These are phyloP conservation scores for Corydoras sp. DNA, from an alignment of 2,113 vertebrate genomes.

Conservation along the genomic window DNA sequence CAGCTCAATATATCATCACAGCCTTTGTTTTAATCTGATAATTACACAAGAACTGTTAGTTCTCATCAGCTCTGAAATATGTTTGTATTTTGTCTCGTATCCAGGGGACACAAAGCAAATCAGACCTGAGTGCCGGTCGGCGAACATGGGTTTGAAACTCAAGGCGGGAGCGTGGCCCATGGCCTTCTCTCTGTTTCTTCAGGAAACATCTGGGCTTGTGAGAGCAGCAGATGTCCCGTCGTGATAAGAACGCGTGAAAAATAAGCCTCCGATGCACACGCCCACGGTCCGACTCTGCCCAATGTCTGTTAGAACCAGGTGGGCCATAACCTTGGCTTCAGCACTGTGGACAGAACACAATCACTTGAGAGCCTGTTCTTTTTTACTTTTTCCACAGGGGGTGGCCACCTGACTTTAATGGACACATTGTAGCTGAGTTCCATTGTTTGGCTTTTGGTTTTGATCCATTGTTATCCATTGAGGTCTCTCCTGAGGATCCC, in stretches of 20 bases:
- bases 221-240: conserved; percentile 69
- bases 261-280: conserved; percentile 34
- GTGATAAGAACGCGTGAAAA: conserved; percentile 62
- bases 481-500: too few relatives aligned
- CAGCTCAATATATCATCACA: background rate
- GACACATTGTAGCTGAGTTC: conserved; percentile 53
- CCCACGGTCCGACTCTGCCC: conserved; percentile 47
- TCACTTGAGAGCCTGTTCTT: background rate
- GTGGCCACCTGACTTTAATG: conserved; percentile 54
- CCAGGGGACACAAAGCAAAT: conserved; percentile 59
- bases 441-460: conserved; percentile 70
- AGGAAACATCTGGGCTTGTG: conserved; percentile 85
- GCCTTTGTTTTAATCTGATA: background rate
- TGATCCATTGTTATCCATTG: conserved; percentile 69
- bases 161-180: conserved; percentile 41
- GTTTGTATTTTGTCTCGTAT: conserved; percentile 55
- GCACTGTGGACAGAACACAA: conserved; percentile 27
- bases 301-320: conserved; percentile 48
- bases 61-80: conserved; percentile 25
- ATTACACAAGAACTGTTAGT: background rate
- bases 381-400: conserved; percentile 36
- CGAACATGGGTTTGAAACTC: conserved; percentile 44
- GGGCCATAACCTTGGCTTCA: conserved; percentile 30
- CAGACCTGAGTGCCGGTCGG: conserved; percentile 53
- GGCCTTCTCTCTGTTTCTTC: conserved; percentile 55